These are phyloP conservation scores for Montipora capitata DNA, from an alignment of 92 coral and sea anemone species.

Conservation along the genomic window DNA sequence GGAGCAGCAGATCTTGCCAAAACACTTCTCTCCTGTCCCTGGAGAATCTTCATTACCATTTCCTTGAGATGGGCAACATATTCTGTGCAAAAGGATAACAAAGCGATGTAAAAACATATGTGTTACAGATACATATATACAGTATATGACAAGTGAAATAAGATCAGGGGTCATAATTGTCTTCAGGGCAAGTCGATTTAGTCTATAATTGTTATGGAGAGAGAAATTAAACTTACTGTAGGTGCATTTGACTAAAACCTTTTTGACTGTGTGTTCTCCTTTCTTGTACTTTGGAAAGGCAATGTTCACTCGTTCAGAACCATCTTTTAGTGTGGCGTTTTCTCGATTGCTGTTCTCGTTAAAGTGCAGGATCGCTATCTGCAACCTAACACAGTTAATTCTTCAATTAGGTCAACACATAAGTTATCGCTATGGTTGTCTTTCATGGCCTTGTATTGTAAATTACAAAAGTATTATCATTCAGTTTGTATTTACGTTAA, in stretches of 20 bases:
- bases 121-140: no score
- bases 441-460: no score
- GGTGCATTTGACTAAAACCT: conserved; percentile 28
- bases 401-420: no score
- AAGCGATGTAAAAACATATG: no score
- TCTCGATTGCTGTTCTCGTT: conserved; percentile 32
- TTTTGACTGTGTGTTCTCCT: conserved; percentile 38
- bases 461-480: neutral
- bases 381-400: conserved; percentile 10
- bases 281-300: conserved; percentile 51
- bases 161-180: no score
- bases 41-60: neutral
- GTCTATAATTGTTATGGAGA: neutral
- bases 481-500: neutral
- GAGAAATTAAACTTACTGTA: conserved; percentile 18
- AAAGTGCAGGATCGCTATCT: conserved; percentile 29
- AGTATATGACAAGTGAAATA: no score
- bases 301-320: conserved; percentile 26
- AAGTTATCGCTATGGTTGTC: no score
- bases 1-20: conserved; percentile 3
- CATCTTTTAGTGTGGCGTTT: conserved; percentile 19
- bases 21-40: neutral
- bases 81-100: neutral
- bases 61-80: conserved; percentile 13
- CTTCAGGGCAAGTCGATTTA: neutral